Conservation (phyloP, 2,888 invertebrate species). For the Melieria crassipennis region DNA sequence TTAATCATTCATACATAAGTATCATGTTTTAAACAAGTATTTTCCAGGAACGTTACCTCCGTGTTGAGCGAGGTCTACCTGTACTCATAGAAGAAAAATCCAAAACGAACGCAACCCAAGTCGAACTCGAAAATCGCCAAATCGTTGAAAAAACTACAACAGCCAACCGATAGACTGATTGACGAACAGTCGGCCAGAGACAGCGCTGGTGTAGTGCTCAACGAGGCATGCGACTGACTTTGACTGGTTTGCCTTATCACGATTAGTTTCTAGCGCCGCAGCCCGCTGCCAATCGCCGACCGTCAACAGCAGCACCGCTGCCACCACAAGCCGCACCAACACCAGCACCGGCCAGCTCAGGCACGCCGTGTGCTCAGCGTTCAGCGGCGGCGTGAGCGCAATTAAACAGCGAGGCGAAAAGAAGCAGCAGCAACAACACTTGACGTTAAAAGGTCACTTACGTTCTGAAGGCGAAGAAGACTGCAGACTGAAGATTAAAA, state of each 20-base stretch:
- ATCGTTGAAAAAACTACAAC: too few species aligned
- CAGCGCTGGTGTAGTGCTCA: too few species aligned
- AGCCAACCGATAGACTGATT: too few species aligned
- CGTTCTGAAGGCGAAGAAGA: constrained; percentile 20
- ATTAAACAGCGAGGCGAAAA: not conserved
- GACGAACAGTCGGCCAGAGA: too few species aligned
- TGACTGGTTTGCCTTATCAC: constrained; percentile 56
- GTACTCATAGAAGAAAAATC: too few species aligned
- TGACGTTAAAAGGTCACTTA: constrained; percentile 4
- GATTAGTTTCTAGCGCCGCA: constrained; percentile 16
- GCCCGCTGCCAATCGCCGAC: not conserved
- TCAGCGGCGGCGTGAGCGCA: not conserved
- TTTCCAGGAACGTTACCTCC: too few species aligned
- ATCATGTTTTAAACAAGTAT: too few species aligned
- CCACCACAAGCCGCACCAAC: constrained; percentile 4
- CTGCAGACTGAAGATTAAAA: too few species aligned
- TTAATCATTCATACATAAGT: too few species aligned
- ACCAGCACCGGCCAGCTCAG: not conserved
- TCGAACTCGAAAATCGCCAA: too few species aligned
- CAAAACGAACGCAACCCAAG: too few species aligned
- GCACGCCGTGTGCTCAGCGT: not conserved
- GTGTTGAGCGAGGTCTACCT: too few species aligned
- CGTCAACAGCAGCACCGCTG: constrained; percentile 8
- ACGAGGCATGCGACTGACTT: not conserved
- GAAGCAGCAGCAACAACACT: not conserved